Conservation (phyloP, 2,888 invertebrate genomes). For the Rhaphigaster nebulosa region DNA sequence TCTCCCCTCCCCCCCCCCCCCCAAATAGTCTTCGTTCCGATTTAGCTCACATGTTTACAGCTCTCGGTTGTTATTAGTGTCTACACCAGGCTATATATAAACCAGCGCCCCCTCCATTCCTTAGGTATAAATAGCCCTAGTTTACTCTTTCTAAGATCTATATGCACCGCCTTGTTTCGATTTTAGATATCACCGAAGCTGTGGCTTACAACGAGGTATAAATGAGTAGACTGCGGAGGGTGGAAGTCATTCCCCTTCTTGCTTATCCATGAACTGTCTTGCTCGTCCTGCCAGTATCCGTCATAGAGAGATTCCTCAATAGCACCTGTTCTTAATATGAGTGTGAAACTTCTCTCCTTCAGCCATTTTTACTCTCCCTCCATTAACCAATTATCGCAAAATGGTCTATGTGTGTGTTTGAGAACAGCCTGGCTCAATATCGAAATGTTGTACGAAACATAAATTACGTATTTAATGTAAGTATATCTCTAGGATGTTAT, state of each 20-base stretch:
- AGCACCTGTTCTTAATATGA: no score
- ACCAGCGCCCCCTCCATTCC: not conserved
- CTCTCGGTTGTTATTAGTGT: not conserved
- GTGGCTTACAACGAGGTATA: not conserved
- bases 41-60: constrained; percentile 30
- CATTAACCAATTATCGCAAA: no score
- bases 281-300: no score
- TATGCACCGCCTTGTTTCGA: not conserved
- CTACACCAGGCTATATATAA: not conserved
- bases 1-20: no score
- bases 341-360: no score
- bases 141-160: constrained; percentile 19
- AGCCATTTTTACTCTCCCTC: no score
- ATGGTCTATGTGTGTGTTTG: no score
- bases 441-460: no score
- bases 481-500: no score
- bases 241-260: not conserved
- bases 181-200: not conserved
- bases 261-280: not conserved
- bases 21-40: not conserved
- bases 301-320: no score
- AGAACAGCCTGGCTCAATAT: no score
- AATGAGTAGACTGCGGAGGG: not conserved
- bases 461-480: no score
- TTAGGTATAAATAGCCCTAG: not conserved